Conservation (phyloP, 2,888 invertebrate genomes). For the Trachelus troglodyta region DNA sequence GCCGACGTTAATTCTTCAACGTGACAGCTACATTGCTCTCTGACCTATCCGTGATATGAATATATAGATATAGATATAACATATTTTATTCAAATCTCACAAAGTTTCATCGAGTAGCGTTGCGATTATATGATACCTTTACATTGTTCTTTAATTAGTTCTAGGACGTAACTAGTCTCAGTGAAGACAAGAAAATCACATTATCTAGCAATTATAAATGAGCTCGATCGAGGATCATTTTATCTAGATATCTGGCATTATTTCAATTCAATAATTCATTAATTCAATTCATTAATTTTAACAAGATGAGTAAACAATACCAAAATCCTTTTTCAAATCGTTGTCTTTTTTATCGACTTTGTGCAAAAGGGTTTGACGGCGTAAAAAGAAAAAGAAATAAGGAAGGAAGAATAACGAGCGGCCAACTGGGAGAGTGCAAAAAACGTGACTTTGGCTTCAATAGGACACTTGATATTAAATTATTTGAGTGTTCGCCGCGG, state of each 20-base stretch:
- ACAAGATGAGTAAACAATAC: background rate
- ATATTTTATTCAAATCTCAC: background rate
- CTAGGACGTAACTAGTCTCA: background rate
- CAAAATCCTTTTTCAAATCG: background rate
- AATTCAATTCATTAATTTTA: background rate
- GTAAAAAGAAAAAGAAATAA: background rate
- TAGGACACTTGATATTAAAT: background rate
- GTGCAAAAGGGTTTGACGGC: background rate
- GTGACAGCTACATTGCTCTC: background rate
- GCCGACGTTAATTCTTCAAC: background rate
- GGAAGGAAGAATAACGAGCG: background rate
- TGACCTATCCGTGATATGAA: background rate
- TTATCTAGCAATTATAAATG: background rate
- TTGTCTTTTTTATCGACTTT: background rate
- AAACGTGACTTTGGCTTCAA: background rate
- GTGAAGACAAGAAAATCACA: background rate
- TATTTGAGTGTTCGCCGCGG: background rate
- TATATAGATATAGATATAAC: background rate
- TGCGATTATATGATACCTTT: background rate
- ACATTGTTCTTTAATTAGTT: background rate
- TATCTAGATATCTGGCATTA: background rate
- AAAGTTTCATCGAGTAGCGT: background rate
- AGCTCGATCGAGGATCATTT: background rate
- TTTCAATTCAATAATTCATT: background rate
- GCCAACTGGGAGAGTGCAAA: background rate